Percentiles rank a stretch among this genome's conserved stretches.
Conservation (phyloP, 1,140 invertebrate species). For the Eulimnadia texana region DNA sequence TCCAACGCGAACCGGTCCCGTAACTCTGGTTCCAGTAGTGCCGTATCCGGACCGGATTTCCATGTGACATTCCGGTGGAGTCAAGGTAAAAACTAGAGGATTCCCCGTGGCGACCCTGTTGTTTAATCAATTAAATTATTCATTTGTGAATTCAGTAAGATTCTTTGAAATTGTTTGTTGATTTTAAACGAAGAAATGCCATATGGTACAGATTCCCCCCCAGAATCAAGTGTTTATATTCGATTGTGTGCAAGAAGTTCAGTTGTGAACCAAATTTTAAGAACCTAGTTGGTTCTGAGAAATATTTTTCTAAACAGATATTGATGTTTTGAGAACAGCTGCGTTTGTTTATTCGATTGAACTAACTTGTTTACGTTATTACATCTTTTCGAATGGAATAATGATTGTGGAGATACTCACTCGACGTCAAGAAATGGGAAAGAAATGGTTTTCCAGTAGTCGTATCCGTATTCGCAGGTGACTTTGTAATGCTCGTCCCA, state of each 20-base stretch:
- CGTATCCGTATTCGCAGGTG: constrained; percentile 90
- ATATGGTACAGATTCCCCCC: no score
- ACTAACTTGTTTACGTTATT: no score
- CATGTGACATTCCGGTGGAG: constrained; percentile 89
- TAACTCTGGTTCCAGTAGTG: constrained; percentile 60
- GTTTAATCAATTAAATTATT: constrained; percentile 19
- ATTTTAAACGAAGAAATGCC: no score
- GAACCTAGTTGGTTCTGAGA: no score
- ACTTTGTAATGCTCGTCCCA: constrained; percentile 91
- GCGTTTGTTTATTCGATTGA: no score
- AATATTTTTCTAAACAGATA: no score
- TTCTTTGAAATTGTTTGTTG: no score
- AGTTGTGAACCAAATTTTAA: no score
- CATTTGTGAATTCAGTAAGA: not conserved
- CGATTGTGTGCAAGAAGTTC: no score
- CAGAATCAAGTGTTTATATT: no score
- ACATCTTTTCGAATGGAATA: no score
- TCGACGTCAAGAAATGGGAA: constrained; percentile 88
- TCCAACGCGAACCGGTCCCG: constrained; percentile 76
- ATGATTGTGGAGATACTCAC: constrained; percentile 43
- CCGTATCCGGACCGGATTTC: constrained; percentile 81
- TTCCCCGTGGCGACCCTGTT: constrained; percentile 76
- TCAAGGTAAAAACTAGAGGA: constrained; percentile 82
- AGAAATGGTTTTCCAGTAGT: constrained; percentile 91
- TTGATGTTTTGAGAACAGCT: no score